Percentiles rank a stretch among this genome's conserved stretches.
Evolutionary conservation across 2,888 invertebrate species (phyloP).

Genomic region (Phlogophora meticulosa): DNA sequence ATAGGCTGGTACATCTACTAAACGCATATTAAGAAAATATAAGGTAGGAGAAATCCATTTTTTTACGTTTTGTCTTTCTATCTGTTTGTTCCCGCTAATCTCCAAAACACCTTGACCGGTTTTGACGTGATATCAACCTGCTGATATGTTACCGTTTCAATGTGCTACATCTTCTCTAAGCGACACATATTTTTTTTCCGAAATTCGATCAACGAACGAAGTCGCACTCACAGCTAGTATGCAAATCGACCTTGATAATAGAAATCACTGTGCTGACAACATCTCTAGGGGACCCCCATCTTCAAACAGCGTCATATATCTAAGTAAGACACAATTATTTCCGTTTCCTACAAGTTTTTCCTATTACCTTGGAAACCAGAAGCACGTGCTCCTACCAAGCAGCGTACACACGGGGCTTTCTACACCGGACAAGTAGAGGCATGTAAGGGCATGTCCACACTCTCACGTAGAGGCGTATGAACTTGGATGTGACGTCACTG

Average conservation of each 20-base stretch:
- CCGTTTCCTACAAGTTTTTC: constrained; percentile 45
- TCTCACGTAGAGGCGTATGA: constrained; percentile 29
- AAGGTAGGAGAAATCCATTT: too few relatives aligned
- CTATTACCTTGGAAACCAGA: constrained; percentile 44
- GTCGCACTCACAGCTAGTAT: too few relatives aligned
- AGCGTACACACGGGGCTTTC: constrained; percentile 45
- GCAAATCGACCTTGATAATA: not conserved
- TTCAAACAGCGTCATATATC: not conserved
- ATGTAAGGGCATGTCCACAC: constrained; percentile 14
- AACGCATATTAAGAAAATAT: too few relatives aligned
- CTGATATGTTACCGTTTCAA: too few relatives aligned
- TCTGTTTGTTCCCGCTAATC: too few relatives aligned
- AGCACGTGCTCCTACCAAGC: constrained; percentile 12
- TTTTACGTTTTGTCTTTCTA: too few relatives aligned
- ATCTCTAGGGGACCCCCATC: constrained; percentile 32
- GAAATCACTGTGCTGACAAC: not conserved
- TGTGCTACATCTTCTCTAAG: too few relatives aligned
- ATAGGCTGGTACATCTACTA: too few relatives aligned
- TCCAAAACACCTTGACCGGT: too few relatives aligned
- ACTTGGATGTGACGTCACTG: constrained; percentile 42
- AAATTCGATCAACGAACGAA: too few relatives aligned
- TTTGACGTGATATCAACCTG: too few relatives aligned
- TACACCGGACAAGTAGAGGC: constrained; percentile 13
- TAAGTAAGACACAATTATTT: constrained; percentile 13
- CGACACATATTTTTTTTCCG: too few relatives aligned